A percentile compares a stretch with the other conserved stretches of the same genome.
These are phyloP conservation scores for Gonocerus acuteangulatus DNA, from an alignment of 2,888 invertebrate species.

Conservation along the genomic window DNA sequence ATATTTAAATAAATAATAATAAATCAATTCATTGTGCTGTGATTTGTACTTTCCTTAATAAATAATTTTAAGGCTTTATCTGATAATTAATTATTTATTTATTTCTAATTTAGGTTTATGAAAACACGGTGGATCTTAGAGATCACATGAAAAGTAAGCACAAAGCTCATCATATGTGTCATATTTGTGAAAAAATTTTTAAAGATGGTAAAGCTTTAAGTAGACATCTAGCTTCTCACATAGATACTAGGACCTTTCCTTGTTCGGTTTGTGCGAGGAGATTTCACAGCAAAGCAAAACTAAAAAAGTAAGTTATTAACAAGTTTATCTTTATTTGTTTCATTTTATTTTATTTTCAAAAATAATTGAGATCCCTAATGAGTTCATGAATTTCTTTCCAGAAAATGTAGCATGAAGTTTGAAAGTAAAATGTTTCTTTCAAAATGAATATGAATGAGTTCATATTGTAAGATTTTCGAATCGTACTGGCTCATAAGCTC, in stretches of 20 bases:
- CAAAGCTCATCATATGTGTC: slow-evolving; percentile 58
- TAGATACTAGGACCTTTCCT: slow-evolving; percentile 54
- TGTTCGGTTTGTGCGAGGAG: slow-evolving; percentile 63
- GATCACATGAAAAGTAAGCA: slow-evolving; percentile 50
- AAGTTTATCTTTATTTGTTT: background rate
- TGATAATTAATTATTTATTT: background rate
- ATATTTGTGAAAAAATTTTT: slow-evolving; percentile 59
- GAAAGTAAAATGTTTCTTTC: no score
- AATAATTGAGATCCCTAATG: background rate
- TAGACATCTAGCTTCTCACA: slow-evolving; percentile 63
- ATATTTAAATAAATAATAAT: no score
- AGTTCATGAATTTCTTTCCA: no score
- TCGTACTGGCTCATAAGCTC: no score
- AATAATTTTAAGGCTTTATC: no score
- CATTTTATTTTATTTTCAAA: background rate
- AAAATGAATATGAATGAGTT: no score
- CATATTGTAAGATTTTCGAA: no score
- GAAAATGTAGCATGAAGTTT: no score
- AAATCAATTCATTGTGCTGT: no score
- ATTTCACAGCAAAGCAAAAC: slow-evolving; percentile 49
- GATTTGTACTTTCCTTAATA: no score
- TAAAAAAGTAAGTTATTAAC: slow-evolving; percentile 28
- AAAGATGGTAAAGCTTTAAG: slow-evolving; percentile 58
- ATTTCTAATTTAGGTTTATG: slow-evolving; percentile 32
- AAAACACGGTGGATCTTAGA: slow-evolving; percentile 56